These are phyloP conservation scores for Heliconius cydno DNA, from an alignment of 2,888 invertebrate species.

Conservation along the genomic window DNA sequence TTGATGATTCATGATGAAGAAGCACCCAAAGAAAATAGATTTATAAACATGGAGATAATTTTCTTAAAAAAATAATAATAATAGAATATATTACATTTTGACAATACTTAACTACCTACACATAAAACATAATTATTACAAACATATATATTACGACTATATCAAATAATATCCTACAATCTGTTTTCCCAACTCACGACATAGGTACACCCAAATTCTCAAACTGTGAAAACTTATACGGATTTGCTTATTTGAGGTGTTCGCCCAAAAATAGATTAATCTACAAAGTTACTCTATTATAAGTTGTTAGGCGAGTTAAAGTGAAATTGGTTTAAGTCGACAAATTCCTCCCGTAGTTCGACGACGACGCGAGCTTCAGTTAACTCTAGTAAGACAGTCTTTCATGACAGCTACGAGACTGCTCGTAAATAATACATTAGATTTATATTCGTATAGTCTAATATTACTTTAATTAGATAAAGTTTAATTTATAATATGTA, in stretches of 20 bases:
- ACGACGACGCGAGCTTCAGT: slow-evolving; percentile 60
- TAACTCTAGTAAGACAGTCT: slow-evolving; percentile 63
- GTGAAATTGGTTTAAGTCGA: slow-evolving; percentile 70
- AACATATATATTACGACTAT: background rate
- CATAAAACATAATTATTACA: too few species aligned
- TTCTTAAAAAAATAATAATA: background rate
- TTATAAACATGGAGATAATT: background rate
- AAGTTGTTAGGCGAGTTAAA: slow-evolving; percentile 72
- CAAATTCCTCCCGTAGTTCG: slow-evolving; percentile 73
- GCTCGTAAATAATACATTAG: slow-evolving; percentile 51
- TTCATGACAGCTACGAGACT: slow-evolving; percentile 55
- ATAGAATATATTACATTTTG: too few species aligned
- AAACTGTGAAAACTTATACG: slow-evolving; percentile 32
- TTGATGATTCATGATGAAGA: too few species aligned
- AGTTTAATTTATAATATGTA: background rate
- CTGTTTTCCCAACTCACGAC: background rate
- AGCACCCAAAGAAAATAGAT: too few species aligned
- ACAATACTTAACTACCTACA: too few species aligned
- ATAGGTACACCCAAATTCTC: background rate
- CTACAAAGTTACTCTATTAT: slow-evolving; percentile 75
- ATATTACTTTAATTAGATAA: slow-evolving; percentile 19
- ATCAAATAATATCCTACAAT: background rate
- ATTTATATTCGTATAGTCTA: slow-evolving; percentile 41
- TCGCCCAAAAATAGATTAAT: slow-evolving; percentile 69
- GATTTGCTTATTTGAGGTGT: slow-evolving; percentile 51